phyloP scores from a whole-genome alignment of 2,888 invertebrate genomes.

The Abscondita cerata region DNA sequence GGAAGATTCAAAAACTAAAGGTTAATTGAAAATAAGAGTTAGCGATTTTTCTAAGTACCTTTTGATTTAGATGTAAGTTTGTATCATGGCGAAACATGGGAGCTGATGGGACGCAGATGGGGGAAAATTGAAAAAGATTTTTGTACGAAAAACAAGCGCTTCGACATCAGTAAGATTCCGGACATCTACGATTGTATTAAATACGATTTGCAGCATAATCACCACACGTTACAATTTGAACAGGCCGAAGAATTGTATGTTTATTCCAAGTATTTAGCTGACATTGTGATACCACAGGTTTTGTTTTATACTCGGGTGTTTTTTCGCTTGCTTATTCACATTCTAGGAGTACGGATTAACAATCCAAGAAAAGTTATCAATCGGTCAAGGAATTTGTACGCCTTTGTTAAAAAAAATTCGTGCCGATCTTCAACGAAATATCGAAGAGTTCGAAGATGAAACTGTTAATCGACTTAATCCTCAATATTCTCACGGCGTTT shows the following conservation, averaged over 20 bases:
- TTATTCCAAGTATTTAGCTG: slow-evolving; percentile 96
- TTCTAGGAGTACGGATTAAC: slow-evolving; percentile 93
- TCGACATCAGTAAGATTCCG: slow-evolving; percentile 98
- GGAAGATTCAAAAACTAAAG: slow-evolving; percentile 89
- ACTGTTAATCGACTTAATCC: slow-evolving; percentile 96
- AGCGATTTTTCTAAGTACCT: neutral
- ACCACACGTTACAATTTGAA: slow-evolving; percentile 91
- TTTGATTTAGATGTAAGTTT: slow-evolving; percentile 78
- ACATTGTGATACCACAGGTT: slow-evolving; percentile 98
- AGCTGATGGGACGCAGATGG: slow-evolving; percentile 96
- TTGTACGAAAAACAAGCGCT: slow-evolving; percentile 88
- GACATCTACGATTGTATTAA: slow-evolving; percentile 99
- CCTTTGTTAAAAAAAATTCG: slow-evolving; percentile 94
- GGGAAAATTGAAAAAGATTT: slow-evolving; percentile 99
- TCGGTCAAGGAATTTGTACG: slow-evolving; percentile 97
- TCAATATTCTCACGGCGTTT: slow-evolving; percentile 96
- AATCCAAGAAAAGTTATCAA: slow-evolving; percentile 92
- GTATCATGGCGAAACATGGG: slow-evolving; percentile 99
- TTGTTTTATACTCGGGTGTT: no score
- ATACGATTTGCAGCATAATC: slow-evolving; percentile 98
- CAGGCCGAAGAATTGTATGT: slow-evolving; percentile 92
- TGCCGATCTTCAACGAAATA: slow-evolving; percentile 92
- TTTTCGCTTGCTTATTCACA: no score
- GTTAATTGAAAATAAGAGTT: slow-evolving; percentile 55
- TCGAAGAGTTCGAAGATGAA: slow-evolving; percentile 90